Evolutionary conservation across 2,797 vertebrate species (phyloP).

Genomic region (Sciurus carolinensis): DNA sequence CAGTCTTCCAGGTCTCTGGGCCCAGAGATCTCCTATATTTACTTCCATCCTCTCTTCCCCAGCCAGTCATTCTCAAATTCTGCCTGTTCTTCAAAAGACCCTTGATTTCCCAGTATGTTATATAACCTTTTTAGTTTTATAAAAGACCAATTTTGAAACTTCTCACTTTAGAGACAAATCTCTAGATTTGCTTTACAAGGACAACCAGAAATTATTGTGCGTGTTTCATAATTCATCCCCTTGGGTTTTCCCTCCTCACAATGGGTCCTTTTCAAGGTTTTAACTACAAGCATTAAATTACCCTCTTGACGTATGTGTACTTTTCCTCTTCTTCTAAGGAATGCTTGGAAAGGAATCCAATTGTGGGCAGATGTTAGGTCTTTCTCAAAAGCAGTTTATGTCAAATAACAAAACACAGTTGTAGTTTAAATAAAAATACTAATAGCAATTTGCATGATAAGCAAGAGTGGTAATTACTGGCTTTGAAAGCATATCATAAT

Average conservation of each 20-base stretch:
- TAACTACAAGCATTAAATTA: slow-evolving; percentile 78
- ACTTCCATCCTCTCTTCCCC: not conserved
- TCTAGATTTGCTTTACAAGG: slow-evolving; percentile 45
- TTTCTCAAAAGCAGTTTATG: slow-evolving; percentile 77
- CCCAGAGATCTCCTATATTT: not conserved
- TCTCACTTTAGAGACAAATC: slow-evolving; percentile 45
- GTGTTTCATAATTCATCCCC: slow-evolving; percentile 64
- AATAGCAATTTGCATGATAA: slow-evolving; percentile 78
- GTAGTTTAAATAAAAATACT: slow-evolving; percentile 78
- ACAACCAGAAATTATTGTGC: slow-evolving; percentile 58
- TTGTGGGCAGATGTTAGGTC: slow-evolving; percentile 79
- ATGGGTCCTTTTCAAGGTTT: slow-evolving; percentile 70
- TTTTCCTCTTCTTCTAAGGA: slow-evolving; percentile 71
- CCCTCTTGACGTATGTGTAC: slow-evolving; percentile 52
- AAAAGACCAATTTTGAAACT: slow-evolving; percentile 51
- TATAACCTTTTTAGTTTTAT: not conserved
- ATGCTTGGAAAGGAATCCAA: slow-evolving; percentile 80
- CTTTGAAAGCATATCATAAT: slow-evolving; percentile 77
- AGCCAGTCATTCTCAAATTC: not conserved
- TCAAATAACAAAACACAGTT: slow-evolving; percentile 76
- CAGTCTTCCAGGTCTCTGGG: not conserved
- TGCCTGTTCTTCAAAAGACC: slow-evolving; percentile 19
- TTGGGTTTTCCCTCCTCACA: slow-evolving; percentile 36
- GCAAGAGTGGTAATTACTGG: slow-evolving; percentile 73
- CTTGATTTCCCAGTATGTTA: not conserved